A percentile compares a stretch with the other conserved stretches of the same genome.
phyloP scores from a whole-genome alignment of 2,797 vertebrate genomes.

The Scolopax rusticola region DNA sequence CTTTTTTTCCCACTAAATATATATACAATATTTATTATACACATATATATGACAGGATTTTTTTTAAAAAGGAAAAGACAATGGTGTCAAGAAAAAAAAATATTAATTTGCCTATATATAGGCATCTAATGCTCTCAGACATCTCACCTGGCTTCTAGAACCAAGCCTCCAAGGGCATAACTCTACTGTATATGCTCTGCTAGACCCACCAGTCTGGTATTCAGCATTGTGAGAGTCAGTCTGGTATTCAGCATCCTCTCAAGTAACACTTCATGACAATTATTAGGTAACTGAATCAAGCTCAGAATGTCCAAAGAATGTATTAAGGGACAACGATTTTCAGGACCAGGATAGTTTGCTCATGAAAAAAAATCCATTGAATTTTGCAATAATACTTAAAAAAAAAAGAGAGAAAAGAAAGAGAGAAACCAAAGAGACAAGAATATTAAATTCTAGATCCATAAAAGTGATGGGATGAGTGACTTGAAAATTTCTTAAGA shows the following conservation, averaged over 20 bases:
- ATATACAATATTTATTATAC: not conserved
- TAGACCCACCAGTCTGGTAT: not conserved
- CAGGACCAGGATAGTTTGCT: not conserved
- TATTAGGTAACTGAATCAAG: not conserved
- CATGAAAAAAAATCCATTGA: not conserved
- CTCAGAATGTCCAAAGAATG: not conserved
- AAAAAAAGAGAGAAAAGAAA: fast-evolving
- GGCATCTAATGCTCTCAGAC: not conserved
- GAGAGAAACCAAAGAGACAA: fast-evolving
- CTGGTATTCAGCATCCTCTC: not conserved
- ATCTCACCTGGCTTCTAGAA: not conserved
- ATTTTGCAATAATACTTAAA: not conserved
- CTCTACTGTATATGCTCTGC: not conserved
- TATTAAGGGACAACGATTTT: not conserved
- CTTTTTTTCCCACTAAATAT: not conserved
- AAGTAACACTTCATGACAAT: not conserved
- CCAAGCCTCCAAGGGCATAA: not conserved
- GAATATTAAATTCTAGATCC: not conserved
- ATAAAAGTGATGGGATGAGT: not conserved
- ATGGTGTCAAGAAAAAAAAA: not conserved
- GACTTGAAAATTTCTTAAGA: not conserved
- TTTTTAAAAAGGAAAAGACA: not conserved
- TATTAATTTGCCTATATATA: not conserved
- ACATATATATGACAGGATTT: fast-evolving
- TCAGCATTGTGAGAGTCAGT: not conserved